These are phyloP conservation scores for Sigmodon hispidus DNA, from an alignment of 2,113 vertebrate species.

Conservation along the genomic window DNA sequence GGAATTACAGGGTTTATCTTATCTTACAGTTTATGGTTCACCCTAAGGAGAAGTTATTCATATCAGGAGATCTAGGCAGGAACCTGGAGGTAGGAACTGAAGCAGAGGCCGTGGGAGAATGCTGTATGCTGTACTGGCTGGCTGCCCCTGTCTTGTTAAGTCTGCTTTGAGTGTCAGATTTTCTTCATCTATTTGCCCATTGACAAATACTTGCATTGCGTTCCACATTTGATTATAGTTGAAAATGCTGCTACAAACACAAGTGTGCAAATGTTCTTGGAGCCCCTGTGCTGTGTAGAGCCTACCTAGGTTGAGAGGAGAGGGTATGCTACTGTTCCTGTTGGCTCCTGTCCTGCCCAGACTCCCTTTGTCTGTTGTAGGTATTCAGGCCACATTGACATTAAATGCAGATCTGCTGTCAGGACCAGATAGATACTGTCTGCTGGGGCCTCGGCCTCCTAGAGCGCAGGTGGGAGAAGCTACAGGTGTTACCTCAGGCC, in stretches of 20 bases:
- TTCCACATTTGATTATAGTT: neutral
- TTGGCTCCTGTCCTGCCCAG: neutral
- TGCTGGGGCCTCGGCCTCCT: no score
- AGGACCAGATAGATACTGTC: rapidly evolving
- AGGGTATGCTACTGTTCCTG: neutral
- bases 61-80: no score
- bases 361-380: neutral
- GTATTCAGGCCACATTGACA: constrained; percentile 67
- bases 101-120: no score
- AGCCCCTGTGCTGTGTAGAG: neutral
- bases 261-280: neutral
- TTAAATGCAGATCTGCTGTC: neutral
- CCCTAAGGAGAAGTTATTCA: no score
- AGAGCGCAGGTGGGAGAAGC: no score
- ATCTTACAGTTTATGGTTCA: no score
- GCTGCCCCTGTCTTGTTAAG: no score
- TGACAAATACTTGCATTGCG: neutral
- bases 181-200: neutral
- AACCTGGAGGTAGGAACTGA: no score
- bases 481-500: rapidly evolving
- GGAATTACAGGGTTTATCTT: no score
- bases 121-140: no score
- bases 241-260: neutral
- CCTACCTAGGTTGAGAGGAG: neutral
- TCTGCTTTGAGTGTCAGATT: no score